phyloP scores from a whole-genome alignment of 2,113 vertebrate genomes.

The Pungitius pungitius region DNA sequence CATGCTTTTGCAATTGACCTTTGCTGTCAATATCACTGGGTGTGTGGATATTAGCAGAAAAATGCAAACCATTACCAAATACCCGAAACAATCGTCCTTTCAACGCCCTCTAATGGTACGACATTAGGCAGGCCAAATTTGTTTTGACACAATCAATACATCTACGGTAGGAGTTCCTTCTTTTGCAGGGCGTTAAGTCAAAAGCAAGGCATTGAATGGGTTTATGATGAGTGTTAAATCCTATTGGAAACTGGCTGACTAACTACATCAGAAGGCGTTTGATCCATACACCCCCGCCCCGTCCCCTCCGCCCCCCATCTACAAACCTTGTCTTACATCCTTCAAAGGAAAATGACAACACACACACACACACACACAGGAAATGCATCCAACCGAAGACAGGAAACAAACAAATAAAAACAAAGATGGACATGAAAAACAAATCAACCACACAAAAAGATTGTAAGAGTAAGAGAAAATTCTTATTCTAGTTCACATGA shows the following conservation, averaged over 20 bases:
- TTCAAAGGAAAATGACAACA: constrained; percentile 4
- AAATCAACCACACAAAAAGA: constrained; percentile 82
- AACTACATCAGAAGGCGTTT: not conserved
- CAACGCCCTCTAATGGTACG: not conserved
- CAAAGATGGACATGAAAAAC: constrained; percentile 94
- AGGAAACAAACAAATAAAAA: constrained; percentile 94
- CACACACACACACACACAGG: constrained; percentile 81
- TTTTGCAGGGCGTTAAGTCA: not conserved
- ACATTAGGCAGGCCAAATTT: not conserved
- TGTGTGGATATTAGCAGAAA: not conserved
- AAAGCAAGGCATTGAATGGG: not conserved
- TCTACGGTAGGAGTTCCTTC: not conserved
- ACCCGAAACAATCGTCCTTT: not conserved
- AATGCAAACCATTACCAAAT: not conserved
- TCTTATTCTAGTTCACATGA: constrained; percentile 49
- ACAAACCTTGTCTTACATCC: not conserved
- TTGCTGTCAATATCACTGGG: not conserved
- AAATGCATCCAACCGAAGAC: constrained; percentile 95
- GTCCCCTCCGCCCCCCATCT: not conserved
- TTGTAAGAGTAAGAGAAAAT: constrained; percentile 90
- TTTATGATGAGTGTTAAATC: not conserved
- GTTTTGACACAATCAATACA: not conserved
- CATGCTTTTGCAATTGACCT: constrained; percentile 11
- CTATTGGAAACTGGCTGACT: not conserved
- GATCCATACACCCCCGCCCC: too few relatives aligned